Base-by-base conservation (phyloP, 1,140 invertebrate genomes). In the Oncopeltus fasciatus region DNA sequence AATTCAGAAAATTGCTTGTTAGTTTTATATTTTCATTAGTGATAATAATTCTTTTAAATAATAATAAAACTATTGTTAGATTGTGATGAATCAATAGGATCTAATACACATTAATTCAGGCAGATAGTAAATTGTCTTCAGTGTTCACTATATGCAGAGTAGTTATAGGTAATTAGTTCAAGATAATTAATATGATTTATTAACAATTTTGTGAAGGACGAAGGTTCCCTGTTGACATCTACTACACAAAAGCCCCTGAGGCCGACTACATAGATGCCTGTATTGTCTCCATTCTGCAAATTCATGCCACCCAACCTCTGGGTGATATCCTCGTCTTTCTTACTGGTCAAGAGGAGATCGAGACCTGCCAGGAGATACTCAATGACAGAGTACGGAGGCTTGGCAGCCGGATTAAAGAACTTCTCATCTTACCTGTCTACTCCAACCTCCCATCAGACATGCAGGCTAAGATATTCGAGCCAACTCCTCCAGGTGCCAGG, bases 191-290 rank as follows among this genome's bases (percentile, higher is more conserved):
- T n/a, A n/a, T n/a, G n/a, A n/a, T n/a, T n/a, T n/a, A n/a, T n/a
- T n/a, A n/a, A n/a, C n/a, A n/a, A n/a, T n/a, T n/a, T n/a, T n/a
- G 64, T 68, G 2, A 49, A 74, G 74, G 85, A 14, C 70, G 86
- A 63, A 68, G 85, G 61, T 89, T 83, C 73, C 86, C 86, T 14
- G 86, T 98, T 0, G 92, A 99, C 74, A 96, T 99, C 70, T 99
- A 93, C 74, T 99, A 99, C 71, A 99, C 97, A 3, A 96, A 97
- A 80, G 94, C 95, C 1, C 95, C 96, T 0, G 96, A 98, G 77
- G 94, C 95, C 20, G 95, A 99, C 78, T 99, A 98, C 72, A 84
- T 98, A 56, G 95, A 98, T 75, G 96, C 96, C 0, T 90, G 90
- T 74, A 92, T 97, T 1, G 92, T 98, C 0, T 95, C 94, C 2